Percentiles rank a stretch among this genome's conserved stretches.
phyloP scores from a whole-genome alignment of 1,140 invertebrate species.

The Pygmarrhopalites habei region DNA sequence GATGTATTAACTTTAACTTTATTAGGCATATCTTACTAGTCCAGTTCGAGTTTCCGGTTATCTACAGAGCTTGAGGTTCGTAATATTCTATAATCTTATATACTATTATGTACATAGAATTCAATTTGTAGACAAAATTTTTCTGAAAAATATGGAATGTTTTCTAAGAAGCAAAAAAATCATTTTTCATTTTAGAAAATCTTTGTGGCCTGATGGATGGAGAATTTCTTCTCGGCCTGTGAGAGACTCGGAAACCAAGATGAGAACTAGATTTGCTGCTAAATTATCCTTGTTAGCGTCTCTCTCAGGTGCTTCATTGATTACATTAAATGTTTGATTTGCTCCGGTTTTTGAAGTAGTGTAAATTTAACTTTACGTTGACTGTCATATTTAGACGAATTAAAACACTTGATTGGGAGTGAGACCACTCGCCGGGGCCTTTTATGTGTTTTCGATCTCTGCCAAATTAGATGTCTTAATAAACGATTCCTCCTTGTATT shows the following conservation, averaged over 20 bases:
- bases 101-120: not conserved
- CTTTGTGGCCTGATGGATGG: slow-evolving; percentile 69
- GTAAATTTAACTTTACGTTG: no score
- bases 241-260: slow-evolving; percentile 63
- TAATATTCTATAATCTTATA: not conserved
- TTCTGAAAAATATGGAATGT: no score
- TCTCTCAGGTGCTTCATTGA: slow-evolving; percentile 57
- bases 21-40: slow-evolving; percentile 78
- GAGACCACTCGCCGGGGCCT: slow-evolving; percentile 82
- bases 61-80: slow-evolving; percentile 71
- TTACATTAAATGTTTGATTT: slow-evolving; percentile 1
- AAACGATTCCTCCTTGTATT: slow-evolving; percentile 78
- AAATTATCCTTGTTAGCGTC: slow-evolving; percentile 74
- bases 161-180: no score
- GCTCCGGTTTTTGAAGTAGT: no score
- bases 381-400: slow-evolving; percentile 74
- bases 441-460: slow-evolving; percentile 77
- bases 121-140: not conserved
- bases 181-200: slow-evolving; percentile 53
- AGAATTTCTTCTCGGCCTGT: slow-evolving; percentile 54
- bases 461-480: slow-evolving; percentile 64
- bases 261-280: slow-evolving; percentile 72
- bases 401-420: slow-evolving; percentile 83
- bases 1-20: no score
- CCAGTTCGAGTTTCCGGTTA: slow-evolving; percentile 84